Conservation (phyloP, 2,888 invertebrate species). For the Lymantria monacha region DNA sequence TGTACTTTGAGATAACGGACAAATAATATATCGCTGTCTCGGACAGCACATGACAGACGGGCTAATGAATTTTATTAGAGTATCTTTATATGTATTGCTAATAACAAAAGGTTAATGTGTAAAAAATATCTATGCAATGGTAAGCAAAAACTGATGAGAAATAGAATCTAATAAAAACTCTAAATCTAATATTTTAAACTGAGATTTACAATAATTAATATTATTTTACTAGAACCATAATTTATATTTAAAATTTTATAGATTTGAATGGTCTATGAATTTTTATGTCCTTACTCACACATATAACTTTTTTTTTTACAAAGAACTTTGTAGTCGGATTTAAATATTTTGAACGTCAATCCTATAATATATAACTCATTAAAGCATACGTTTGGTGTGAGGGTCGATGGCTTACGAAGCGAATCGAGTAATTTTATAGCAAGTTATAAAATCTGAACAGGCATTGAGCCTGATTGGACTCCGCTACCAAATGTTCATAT, state of each 20-base stretch:
- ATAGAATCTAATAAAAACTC: not conserved
- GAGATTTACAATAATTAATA: constrained; percentile 16
- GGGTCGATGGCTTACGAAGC: constrained; percentile 48
- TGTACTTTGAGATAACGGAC: constrained; percentile 44
- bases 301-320: constrained; percentile 16
- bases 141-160: constrained; percentile 1
- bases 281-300: constrained; percentile 32
- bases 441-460: constrained; percentile 52
- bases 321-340: constrained; percentile 33
- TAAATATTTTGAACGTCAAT: constrained; percentile 43
- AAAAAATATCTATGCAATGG: constrained; percentile 7
- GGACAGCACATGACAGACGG: constrained; percentile 41
- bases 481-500: constrained; percentile 26
- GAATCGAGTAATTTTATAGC: constrained; percentile 51
- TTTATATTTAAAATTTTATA: constrained; percentile 19
- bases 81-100: constrained; percentile 16
- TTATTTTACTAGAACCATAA: constrained; percentile 18
- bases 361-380: constrained; percentile 51
- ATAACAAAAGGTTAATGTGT: constrained; percentile 19
- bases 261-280: constrained; percentile 19
- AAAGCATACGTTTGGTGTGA: constrained; percentile 37
- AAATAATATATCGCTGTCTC: constrained; percentile 46
- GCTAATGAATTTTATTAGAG: constrained; percentile 38
- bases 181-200: constrained; percentile 21
- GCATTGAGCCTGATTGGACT: constrained; percentile 21